Percentiles rank a stretch among this genome's conserved stretches.
Conservation (phyloP, 2,797 vertebrate species). For the Phyllotis vaccarum region DNA sequence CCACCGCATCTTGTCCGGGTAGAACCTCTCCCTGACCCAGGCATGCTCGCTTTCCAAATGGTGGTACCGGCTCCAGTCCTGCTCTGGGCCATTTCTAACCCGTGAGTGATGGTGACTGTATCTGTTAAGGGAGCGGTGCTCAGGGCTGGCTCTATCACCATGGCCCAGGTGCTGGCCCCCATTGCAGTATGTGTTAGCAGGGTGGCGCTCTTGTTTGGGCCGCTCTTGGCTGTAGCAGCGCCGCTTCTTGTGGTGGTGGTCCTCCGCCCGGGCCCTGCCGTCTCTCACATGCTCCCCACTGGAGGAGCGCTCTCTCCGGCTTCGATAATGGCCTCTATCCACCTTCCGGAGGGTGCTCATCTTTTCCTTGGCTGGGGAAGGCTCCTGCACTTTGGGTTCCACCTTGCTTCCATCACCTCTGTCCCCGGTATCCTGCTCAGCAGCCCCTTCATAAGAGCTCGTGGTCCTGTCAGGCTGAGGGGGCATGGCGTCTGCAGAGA, state of each 20-base stretch:
- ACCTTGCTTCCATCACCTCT: constrained; percentile 57
- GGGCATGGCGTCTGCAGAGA: constrained; percentile 56
- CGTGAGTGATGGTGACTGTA: constrained; percentile 81
- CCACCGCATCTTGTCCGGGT: constrained; percentile 86
- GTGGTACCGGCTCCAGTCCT: constrained; percentile 84
- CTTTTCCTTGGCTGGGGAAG: constrained; percentile 79
- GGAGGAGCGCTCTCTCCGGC: constrained; percentile 81
- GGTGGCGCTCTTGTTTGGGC: constrained; percentile 67
- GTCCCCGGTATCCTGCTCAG: neutral
- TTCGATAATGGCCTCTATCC: constrained; percentile 86
- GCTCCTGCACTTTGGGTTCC: constrained; percentile 63
- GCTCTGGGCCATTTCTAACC: constrained; percentile 85
- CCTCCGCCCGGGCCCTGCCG: constrained; percentile 71
- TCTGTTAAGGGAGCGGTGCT: constrained; percentile 80
- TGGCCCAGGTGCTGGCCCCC: constrained; percentile 75
- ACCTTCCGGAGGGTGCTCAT: constrained; percentile 74
- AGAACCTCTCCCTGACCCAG: constrained; percentile 86
- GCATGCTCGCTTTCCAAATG: constrained; percentile 83
- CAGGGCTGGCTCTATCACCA: constrained; percentile 36
- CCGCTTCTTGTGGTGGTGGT: constrained; percentile 73
- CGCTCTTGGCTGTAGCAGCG: constrained; percentile 80
- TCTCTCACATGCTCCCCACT: constrained; percentile 84
- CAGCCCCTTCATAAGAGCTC: constrained; percentile 65
- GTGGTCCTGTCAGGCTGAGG: constrained; percentile 71
- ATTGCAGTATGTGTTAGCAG: constrained; percentile 71